Percentiles rank a stretch among this genome's conserved stretches.
Conservation (phyloP, 1,140 invertebrate genomes). For the Aphelenchoides fujianensis region DNA sequence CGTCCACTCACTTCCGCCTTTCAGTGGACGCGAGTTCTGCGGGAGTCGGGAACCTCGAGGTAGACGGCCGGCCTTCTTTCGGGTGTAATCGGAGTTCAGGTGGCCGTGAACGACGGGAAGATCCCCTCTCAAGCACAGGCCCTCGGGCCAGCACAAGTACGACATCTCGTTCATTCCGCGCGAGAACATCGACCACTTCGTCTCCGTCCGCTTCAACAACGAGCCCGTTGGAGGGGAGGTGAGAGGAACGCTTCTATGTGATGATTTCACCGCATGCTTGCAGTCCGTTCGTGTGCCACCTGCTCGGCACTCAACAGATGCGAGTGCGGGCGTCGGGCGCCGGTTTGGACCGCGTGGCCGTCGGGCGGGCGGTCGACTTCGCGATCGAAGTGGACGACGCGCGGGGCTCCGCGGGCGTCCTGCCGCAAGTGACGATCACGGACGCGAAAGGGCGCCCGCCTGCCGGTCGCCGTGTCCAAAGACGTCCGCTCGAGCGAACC, state of each 20-base stretch:
- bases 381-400: slow-evolving; percentile 68
- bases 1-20: too few relatives aligned
- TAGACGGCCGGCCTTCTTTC: too few relatives aligned
- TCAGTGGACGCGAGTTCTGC: slow-evolving; percentile 64
- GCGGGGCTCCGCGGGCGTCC: slow-evolving; percentile 64
- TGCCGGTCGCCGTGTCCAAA: slow-evolving; percentile 35
- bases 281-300: slow-evolving; percentile 32
- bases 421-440: slow-evolving; percentile 72
- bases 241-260: too few relatives aligned
- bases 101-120: slow-evolving; percentile 84
- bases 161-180: slow-evolving; percentile 90
- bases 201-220: slow-evolving; percentile 95
- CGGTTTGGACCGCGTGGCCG: slow-evolving; percentile 84
- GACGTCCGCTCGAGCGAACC: slow-evolving; percentile 14
- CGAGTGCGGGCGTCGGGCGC: slow-evolving; percentile 75
- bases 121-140: slow-evolving; percentile 90
- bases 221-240: slow-evolving; percentile 79
- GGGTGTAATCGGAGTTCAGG: too few relatives aligned
- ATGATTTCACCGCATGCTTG: too few relatives aligned
- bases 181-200: slow-evolving; percentile 85
- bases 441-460: slow-evolving; percentile 44
- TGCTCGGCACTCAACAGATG: slow-evolving; percentile 55
- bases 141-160: slow-evolving; percentile 85
- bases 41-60: slow-evolving; percentile 95
- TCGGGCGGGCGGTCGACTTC: slow-evolving; percentile 78